A percentile compares a stretch with the other conserved stretches of the same genome.
These are phyloP conservation scores for Narcine bancroftii DNA, from an alignment of 2,113 vertebrate genomes.

Conservation along the genomic window DNA sequence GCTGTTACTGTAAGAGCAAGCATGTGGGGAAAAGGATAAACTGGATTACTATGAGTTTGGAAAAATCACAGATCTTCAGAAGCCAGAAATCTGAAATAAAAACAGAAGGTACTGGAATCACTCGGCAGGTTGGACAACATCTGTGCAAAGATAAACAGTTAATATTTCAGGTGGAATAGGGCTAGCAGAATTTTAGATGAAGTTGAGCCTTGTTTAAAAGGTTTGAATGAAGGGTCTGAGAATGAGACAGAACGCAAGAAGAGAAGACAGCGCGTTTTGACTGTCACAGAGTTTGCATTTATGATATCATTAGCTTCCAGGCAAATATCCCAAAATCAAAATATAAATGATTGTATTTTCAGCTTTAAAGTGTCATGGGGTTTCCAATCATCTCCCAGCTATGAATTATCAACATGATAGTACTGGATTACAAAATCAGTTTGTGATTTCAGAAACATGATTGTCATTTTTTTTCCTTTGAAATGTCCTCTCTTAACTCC, in stretches of 20 bases:
- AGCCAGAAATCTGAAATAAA: neutral
- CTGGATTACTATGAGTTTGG: too few relatives aligned
- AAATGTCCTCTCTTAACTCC: neutral
- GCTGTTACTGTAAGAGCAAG: too few relatives aligned
- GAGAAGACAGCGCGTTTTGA: neutral
- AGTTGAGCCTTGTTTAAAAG: neutral
- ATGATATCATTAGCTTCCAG: neutral
- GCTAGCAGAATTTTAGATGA: neutral
- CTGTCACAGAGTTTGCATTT: neutral
- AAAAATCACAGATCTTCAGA: neutral
- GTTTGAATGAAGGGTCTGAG: neutral
- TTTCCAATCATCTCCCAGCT: conserved; percentile 2
- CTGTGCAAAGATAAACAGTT: neutral
- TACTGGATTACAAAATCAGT: neutral
- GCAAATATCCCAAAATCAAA: neutral
- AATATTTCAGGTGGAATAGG: neutral
- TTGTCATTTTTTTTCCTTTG: neutral
- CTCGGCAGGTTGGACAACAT: neutral
- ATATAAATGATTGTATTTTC: neutral
- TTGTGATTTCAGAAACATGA: neutral
- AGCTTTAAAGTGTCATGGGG: neutral
- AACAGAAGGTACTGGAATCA: neutral
- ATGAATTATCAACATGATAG: neutral
- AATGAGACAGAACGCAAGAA: neutral
- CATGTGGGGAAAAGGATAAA: too few relatives aligned